These are phyloP conservation scores for Chauna torquata DNA, from an alignment of 2,113 vertebrate species.

Conservation along the genomic window DNA sequence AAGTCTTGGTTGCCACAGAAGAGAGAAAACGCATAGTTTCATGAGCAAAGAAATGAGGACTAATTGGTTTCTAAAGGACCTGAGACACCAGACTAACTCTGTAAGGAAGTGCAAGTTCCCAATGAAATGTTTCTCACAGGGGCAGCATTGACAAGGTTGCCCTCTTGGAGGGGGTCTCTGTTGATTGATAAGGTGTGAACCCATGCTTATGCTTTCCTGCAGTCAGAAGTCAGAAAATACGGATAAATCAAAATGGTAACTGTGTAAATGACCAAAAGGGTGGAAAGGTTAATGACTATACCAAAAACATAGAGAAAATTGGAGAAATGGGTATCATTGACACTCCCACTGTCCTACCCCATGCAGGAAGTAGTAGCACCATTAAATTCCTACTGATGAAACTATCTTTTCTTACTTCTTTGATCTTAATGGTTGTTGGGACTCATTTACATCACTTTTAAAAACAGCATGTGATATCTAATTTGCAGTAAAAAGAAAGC, in stretches of 20 bases:
- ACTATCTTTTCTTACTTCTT: not conserved
- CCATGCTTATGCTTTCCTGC: not conserved
- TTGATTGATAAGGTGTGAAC: not conserved
- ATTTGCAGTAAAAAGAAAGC: not conserved
- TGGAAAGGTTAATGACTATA: not conserved
- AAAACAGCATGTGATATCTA: not conserved
- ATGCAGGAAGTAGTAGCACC: not conserved
- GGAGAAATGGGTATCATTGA: not conserved
- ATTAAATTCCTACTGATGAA: not conserved
- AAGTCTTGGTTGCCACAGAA: not conserved
- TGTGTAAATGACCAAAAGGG: not conserved
- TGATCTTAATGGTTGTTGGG: not conserved
- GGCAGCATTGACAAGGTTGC: accelerated
- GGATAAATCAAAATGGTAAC: not conserved
- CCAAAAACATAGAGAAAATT: not conserved
- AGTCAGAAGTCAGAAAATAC: not conserved
- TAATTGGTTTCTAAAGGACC: not conserved
- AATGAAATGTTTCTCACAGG: not conserved
- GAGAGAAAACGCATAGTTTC: not conserved
- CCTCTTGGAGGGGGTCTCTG: not conserved
- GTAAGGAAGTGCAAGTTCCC: not conserved
- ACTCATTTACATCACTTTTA: not conserved
- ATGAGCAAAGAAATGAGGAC: not conserved
- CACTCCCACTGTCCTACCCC: not conserved
- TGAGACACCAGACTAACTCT: not conserved